phyloP scores from a whole-genome alignment of 2,113 vertebrate genomes.

The Origma solitaria region DNA sequence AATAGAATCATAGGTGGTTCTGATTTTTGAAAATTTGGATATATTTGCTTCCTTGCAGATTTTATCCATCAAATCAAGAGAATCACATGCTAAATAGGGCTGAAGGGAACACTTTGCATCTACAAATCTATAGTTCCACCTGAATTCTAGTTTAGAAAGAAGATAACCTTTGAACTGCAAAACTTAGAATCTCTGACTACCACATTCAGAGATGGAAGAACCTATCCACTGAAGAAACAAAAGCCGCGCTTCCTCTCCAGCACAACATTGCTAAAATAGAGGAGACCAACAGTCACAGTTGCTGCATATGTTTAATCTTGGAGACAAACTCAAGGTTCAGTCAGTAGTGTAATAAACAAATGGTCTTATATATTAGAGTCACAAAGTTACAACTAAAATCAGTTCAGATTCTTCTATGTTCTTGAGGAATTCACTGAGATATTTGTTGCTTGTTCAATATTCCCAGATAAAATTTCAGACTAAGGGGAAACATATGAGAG shows the following conservation, averaged over 20 bases:
- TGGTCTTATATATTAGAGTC: neutral
- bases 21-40: neutral
- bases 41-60: neutral
- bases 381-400: neutral
- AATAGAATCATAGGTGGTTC: neutral
- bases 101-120: neutral
- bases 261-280: neutral
- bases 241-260: neutral
- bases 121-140: neutral
- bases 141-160: neutral
- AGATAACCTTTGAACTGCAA: neutral
- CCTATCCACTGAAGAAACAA: neutral
- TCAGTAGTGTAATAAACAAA: neutral
- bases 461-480: neutral
- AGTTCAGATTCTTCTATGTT: neutral
- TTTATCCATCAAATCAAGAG: neutral
- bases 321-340: neutral
- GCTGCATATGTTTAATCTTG: neutral
- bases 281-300: rapidly evolving
- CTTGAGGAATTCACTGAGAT: neutral
- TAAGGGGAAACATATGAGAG: neutral
- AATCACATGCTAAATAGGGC: neutral
- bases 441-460: neutral
- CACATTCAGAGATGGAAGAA: neutral
- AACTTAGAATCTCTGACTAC: neutral